Evolutionary conservation across 1,140 invertebrate genomes (phyloP).

Genomic region (Drosophila ficusphila): DNA sequence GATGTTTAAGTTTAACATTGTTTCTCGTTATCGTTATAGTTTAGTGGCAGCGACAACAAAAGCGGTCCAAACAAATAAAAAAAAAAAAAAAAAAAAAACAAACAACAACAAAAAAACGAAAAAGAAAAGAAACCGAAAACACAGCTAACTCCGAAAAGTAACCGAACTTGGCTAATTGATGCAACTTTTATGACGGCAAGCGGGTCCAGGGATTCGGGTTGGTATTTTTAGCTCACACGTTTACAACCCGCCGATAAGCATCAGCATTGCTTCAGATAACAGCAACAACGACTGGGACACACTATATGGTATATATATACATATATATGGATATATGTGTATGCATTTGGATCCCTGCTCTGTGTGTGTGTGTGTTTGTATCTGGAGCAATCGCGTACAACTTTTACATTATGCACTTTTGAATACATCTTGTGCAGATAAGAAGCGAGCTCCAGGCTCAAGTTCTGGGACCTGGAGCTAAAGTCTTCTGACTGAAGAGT

Average conservation of each 20-base stretch:
- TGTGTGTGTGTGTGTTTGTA: slow-evolving; percentile 58
- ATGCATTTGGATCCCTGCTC: neutral
- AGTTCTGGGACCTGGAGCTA: slow-evolving; percentile 2
- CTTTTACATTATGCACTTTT: slow-evolving; percentile 82
- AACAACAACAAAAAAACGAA: slow-evolving; percentile 5
- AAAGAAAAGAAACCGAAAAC: slow-evolving; percentile 4
- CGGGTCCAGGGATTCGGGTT: slow-evolving; percentile 8
- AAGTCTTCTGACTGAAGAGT: neutral
- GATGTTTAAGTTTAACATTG: slow-evolving; percentile 84
- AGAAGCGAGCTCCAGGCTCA: slow-evolving; percentile 19
- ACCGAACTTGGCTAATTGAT: slow-evolving; percentile 76
- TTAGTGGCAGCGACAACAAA: slow-evolving; percentile 81
- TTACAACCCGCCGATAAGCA: slow-evolving; percentile 75
- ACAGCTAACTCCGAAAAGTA: slow-evolving; percentile 37
- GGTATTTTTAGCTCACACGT: slow-evolving; percentile 78
- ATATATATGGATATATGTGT: neutral
- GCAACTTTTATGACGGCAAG: slow-evolving; percentile 65
- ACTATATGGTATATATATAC: neutral
- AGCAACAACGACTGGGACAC: slow-evolving; percentile 44
- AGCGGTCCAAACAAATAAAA: slow-evolving; percentile 46
- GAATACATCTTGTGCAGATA: slow-evolving; percentile 76
- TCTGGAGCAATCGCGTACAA: slow-evolving; percentile 75
- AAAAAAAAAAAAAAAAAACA: slow-evolving; percentile 16
- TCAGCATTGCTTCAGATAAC: slow-evolving; percentile 76
- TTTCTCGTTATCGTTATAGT: slow-evolving; percentile 83